Base-by-base conservation (phyloP, 2,113 vertebrate species). In the Epinephelus cyanopodus region DNA sequence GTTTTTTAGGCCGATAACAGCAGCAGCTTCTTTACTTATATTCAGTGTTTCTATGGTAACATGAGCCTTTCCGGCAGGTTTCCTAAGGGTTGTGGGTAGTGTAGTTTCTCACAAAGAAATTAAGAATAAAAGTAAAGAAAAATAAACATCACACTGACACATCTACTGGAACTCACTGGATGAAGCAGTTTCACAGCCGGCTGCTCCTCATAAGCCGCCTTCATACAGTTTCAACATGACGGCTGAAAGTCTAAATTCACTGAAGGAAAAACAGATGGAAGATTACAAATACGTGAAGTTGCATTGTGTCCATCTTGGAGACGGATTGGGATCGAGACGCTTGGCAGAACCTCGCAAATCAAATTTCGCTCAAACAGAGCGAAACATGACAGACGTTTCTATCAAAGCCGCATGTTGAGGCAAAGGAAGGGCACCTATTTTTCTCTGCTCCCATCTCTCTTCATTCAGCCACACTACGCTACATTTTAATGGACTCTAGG, bases 301-400 rank as follows among this genome's bases (percentile, higher is more conserved):
- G 56, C n/a, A 3, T n/a, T 4, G 69, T 18, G 74, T 81, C 84
- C 21, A 21, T 74, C 76, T 58, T 3, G 4, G 54, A 79, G 86
- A 89, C 21, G 67, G 79, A 86, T 50, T 66, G 60, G 74, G 82
- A 85, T 82, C 7, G 61, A 83, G 66, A 85, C 23, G 18, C 66
- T 67, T 37, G 68, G 81, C 57, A 71, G 84, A 86, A 77, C 70
- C 68, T 86, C 68, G 25, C 91, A 90, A 85, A 90, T 93, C 91
- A 91, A 63, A 56, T 70, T 74, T 83, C 67, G 56, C 60, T 83
- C 78, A 42, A 76, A 79, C 62, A 12, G 57, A 72, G 60, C 8
- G 3, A 75, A 85, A 81, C 81, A 62, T 68, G 80, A 84, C 79
- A 37, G 61, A 73, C 6, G 75, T 71, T 87, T 90, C 57, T 76